These are phyloP conservation scores for Hippocampus kuda DNA, from an alignment of 2,797 vertebrate species.

Conservation along the genomic window DNA sequence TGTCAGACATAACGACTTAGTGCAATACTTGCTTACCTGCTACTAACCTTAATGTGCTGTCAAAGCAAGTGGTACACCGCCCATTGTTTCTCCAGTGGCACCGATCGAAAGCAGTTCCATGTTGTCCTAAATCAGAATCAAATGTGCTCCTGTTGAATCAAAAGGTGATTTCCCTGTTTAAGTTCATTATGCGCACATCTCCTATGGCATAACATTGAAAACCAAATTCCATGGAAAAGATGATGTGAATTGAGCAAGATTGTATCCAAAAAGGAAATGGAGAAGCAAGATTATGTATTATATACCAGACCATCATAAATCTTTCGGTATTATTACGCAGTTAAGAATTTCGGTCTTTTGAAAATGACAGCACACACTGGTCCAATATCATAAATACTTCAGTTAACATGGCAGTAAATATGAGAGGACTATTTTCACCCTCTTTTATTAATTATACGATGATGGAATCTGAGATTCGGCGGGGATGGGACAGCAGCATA, in stretches of 20 bases:
- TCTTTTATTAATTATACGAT: constrained; percentile 6
- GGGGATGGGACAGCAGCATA: constrained; percentile 4
- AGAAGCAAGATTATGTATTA: constrained; percentile 27
- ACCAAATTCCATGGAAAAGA: background rate
- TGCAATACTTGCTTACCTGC: background rate
- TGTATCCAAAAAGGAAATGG: too few species aligned
- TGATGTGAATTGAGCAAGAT: too few species aligned
- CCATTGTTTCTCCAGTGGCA: background rate
- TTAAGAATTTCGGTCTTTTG: constrained; percentile 49
- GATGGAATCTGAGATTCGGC: constrained; percentile 1
- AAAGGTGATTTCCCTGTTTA: too few species aligned
- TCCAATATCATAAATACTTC: constrained; percentile 56
- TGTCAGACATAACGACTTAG: constrained; percentile 33
- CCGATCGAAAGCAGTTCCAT: background rate
- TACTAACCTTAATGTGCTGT: background rate
- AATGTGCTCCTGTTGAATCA: constrained; percentile 29
- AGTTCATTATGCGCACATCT: background rate
- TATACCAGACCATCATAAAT: constrained; percentile 4
- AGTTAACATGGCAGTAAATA: constrained; percentile 46
- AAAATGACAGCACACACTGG: constrained; percentile 51
- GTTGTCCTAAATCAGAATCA: constrained; percentile 14
- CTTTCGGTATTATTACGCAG: background rate
- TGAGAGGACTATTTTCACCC: constrained; percentile 3
- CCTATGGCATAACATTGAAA: background rate
- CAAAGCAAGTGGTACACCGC: background rate